Percentiles rank a stretch among this genome's conserved stretches.
phyloP scores from a whole-genome alignment of 30 jellyfish, hydroid and myxozoan species.

The Cassiopea xamachana region DNA sequence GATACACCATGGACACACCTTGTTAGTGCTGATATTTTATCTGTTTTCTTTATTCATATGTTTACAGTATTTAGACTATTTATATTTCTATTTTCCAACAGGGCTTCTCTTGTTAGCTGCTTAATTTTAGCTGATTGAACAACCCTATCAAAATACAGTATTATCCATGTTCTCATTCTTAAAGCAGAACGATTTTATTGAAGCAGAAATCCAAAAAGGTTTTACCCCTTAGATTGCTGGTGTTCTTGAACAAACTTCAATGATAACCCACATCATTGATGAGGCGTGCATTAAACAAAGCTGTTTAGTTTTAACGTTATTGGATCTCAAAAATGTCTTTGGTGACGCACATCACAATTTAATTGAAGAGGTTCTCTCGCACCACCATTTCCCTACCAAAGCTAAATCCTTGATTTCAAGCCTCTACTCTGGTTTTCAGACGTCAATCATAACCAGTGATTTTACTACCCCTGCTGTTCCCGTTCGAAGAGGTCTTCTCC shows the following conservation, averaged over 20 bases:
- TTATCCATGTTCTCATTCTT: background rate
- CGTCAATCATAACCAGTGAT: slow-evolving; percentile 6
- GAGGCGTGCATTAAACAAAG: slow-evolving; percentile 1
- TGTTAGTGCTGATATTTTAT: no score
- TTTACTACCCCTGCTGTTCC: slow-evolving; percentile 15
- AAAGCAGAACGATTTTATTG: background rate
- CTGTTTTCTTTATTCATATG: no score
- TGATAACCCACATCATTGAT: background rate
- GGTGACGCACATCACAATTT: slow-evolving; percentile 35
- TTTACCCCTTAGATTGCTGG: background rate
- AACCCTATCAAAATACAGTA: no score
- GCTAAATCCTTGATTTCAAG: slow-evolving; percentile 1
- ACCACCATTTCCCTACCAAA: slow-evolving; percentile 10
- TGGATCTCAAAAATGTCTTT: slow-evolving; percentile 21
- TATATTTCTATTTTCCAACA: no score
- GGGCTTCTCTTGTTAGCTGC: background rate
- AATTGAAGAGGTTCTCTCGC: background rate
- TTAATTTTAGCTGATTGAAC: no score
- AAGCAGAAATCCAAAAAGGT: background rate
- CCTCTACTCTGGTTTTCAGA: slow-evolving; percentile 5
- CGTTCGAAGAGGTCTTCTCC: slow-evolving; percentile 49
- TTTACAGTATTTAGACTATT: no score
- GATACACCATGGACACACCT: no score
- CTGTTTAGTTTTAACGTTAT: background rate
- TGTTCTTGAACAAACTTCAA: background rate